Evolutionary conservation across 2,113 vertebrate genomes (phyloP), one percentile per base, ranked within the genome.

Genomic region (Anser cygnoides): DNA sequence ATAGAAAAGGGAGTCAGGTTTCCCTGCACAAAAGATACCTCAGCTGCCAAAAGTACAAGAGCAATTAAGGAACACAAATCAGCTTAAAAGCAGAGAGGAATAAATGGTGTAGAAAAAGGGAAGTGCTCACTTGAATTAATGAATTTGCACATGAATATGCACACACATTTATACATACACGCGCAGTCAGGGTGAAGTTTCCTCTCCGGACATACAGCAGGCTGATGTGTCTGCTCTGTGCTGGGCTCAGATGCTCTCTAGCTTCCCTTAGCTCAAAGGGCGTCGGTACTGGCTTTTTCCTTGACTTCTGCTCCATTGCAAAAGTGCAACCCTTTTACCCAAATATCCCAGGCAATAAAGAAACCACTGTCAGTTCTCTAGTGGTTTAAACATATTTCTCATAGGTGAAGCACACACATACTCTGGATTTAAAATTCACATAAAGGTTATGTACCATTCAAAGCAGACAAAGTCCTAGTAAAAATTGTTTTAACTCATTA

Each of bases 1-100:
- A 55, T 1, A 89, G 59, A 63, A 92, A 96, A 86, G 0, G 3
- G 86, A 95, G 73, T 79, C 25, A 20, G 16, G 44, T 88, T 94
- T 89, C 90, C 65, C 76, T 67, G 49, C 58, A 95, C 87, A 96
- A 97, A 96, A 94, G 81, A 83, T 58, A 84, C 37, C 80, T 91
- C 86, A 92, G 83, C 92, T 94, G 94, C 81, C 94, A 96, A 96
- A 96, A 97, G 88, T 71, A 92, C 86, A 96, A 94, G 77, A 95
- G 93, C 79, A 96, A 97, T 96, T 95, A 97, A 93, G 81, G 67
- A 90, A 58, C 84, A 88, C 92, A 95, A 97, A 95, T 91, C 95
- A 97, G 88, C 94, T 95, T 96, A 94, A 96, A 96, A 92, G 76
- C 80, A 90, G 75, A 86, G 73, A 84, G 43, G 73, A 93, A 86